Evolutionary conservation across 2,113 vertebrate species (phyloP), one percentile per base, ranked within the genome.

Genomic region (Aptenodytes patagonicus): DNA sequence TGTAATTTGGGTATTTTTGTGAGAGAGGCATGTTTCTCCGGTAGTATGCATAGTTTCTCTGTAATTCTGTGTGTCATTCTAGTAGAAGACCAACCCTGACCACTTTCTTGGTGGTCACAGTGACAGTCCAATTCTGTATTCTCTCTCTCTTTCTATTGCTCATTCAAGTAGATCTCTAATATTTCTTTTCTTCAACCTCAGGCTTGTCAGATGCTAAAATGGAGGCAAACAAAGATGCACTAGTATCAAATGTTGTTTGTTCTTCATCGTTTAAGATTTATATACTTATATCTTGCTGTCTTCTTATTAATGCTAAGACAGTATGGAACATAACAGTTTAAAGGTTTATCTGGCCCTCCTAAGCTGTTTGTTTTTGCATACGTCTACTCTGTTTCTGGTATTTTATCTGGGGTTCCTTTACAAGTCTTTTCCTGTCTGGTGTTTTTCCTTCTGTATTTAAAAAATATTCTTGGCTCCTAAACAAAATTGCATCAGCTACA

Each of bases 381-480:
- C 3, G 2, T 70, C 17, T 83, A 26, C 36, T 94, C 32, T 69
- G 15, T 82, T 94, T 93, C 69, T 93, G 71, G 6, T 87, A 12
- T 64, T 54, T 83, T 95, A 61, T 92, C 60, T 83, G 69, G 40
- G 7, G 29, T 90, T 96, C 19, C 38, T 83, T 87, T 81, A 55
- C 44, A 90, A 83, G 66, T 86, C 40, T 58, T 80, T 86, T 83
- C 44, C 60, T 79, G n/a, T 71, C 72, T 92, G 58, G 32, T 57
- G 38, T 81, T 96, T 91, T 92, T 91, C 70, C 73, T 96, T 94
- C 82, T 93, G 14, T 71, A 38, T 94, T 87, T 65, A 94, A 95
- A 93, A 93, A 96, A 84, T 91, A 58, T 40, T 8, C 28, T 87
- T 72, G 73, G 52, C 72, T 79, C 61, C 77, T 52, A 79, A 93